Base-by-base conservation (phyloP, 2,113 vertebrate genomes). In the Hippocampus barbouri region DNA sequence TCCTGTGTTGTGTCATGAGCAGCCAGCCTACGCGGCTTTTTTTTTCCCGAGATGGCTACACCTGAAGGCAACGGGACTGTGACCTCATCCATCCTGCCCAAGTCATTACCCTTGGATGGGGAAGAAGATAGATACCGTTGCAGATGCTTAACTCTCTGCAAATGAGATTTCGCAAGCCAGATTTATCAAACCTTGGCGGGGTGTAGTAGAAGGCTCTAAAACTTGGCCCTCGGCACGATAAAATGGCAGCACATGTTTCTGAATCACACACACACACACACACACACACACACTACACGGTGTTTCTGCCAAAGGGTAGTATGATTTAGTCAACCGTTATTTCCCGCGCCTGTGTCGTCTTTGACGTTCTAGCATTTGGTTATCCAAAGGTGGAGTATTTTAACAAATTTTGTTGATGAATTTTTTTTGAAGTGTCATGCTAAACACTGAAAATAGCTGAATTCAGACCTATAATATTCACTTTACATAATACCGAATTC, bases 121-220 rank as follows among this genome's bases (percentile, higher is more conserved):
- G 90, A 96, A 94, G 94, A 95, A 95, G 93, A 95, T 95, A 94
- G 95, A 94, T 94, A 94, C 92, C 94, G 94, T 94, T 95, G 91
- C 90, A 93, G 91, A 89, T 94, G 95, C 94, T 93, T 94, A 92
- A 92, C 84, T 90, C 85, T 85, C 88, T 77, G 77, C 90, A 92
- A 92, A 92, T 90, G 86, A 91, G 86, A 83, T 88, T 89, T 87
- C 87, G 86, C 82, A 84, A 88, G 88, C 86, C 89, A 89, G 88
- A 91, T 89, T 87, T 86, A 90, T 92, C 86, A 87, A 88, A 87
- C 84, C 85, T 87, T 90, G 88, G 88, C 89, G 88, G 85, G 86
- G 81, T 84, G 86, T 91, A 85, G 88, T 91, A 85, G 88, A 87
- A 89, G 85, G 83, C 89, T 88, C 86, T 88, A 75, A 86, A 90